These are phyloP conservation scores for Macrocentrus cingulum DNA, from an alignment of 1,140 invertebrate species.

Conservation along the genomic window DNA sequence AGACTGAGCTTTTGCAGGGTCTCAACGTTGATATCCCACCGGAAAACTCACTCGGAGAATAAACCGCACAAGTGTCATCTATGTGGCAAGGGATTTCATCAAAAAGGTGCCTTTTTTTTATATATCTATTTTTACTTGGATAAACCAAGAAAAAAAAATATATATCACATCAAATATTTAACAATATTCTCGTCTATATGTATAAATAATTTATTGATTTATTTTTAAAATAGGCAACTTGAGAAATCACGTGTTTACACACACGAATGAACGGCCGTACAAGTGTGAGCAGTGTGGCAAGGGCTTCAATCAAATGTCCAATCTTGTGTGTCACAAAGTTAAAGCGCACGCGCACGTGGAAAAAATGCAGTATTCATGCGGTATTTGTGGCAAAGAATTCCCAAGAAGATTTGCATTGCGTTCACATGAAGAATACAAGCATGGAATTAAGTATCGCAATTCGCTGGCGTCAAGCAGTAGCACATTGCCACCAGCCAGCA, in stretches of 20 bases:
- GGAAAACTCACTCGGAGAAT: conserved; percentile 72
- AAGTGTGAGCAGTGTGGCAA: conserved; percentile 76
- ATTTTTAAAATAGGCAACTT: conserved; percentile 63
- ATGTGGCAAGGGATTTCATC: conserved; percentile 76
- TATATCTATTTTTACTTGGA: neutral
- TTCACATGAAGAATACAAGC: conserved; percentile 64
- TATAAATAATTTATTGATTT: conserved; percentile 18
- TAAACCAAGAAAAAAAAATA: too few relatives aligned
- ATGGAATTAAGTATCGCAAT: conserved; percentile 59
- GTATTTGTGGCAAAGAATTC: conserved; percentile 62
- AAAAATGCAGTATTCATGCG: conserved; percentile 62
- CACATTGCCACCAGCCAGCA: conserved; percentile 7
- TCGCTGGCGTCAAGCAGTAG: conserved; percentile 21
- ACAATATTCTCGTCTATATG: too few relatives aligned
- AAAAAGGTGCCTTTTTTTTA: conserved; percentile 64
- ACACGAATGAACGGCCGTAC: conserved; percentile 80
- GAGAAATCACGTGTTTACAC: conserved; percentile 72
- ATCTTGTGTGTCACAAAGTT: conserved; percentile 74
- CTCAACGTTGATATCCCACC: conserved; percentile 74
- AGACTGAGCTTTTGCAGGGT: conserved; percentile 55
- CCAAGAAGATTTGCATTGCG: conserved; percentile 59
- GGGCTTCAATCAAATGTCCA: conserved; percentile 83
- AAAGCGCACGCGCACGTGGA: conserved; percentile 66
- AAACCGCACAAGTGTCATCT: conserved; percentile 74
- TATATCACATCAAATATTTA: too few relatives aligned